Base-by-base conservation (phyloP, 2,797 vertebrate genomes). In the Myiothlypis chrysogaster region DNA sequence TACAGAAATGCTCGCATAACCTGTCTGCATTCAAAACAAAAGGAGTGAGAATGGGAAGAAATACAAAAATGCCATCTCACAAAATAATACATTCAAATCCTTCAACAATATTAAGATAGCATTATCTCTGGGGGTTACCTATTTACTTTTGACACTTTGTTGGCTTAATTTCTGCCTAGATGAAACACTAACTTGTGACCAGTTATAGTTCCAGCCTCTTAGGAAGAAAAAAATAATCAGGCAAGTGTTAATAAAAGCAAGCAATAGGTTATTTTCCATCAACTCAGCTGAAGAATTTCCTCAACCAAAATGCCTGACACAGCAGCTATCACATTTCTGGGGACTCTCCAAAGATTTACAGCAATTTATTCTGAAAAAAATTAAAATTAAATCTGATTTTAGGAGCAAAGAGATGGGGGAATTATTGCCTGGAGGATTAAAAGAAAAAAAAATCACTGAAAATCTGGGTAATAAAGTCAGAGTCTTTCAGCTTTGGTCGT, bases 251-350 rank as follows among this genome's bases (percentile, higher is more conserved):
- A 94, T 78, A 81, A 91, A 91, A 91, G 41, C 34, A 66, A 95
- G 69, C 4, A 86, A 76, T 41, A 41, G 8, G 63, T 82, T 95
- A 81, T 91, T 96, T 93, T 86, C 66, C 76, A 86, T 76, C 87
- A 79, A 60, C 56, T 95, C 76, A 82, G 46, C 59, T 88, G 76
- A 83, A 92, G 59, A 76, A 70, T 91, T 89, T 89, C 82, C 92
- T 91, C 66, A 81, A 61, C 43, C n/a, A 81, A 94, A 97, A 94
- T 55, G n/a, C 72, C 90, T 94, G 89, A 96, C 70, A 59, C 84
- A 95, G 87, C 89, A 96, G 53, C 70, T 77, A 57, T 90, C 89
- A 79, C 25, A 79, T 93, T 94, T 89, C 84, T 70, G 73, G 94
- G 79, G 82, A 88, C 17, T 13, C 84, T 92, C 59, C 55, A 63